Evolutionary conservation across 2,888 invertebrate species (phyloP).

Genomic region (Scaptomyza flava): DNA sequence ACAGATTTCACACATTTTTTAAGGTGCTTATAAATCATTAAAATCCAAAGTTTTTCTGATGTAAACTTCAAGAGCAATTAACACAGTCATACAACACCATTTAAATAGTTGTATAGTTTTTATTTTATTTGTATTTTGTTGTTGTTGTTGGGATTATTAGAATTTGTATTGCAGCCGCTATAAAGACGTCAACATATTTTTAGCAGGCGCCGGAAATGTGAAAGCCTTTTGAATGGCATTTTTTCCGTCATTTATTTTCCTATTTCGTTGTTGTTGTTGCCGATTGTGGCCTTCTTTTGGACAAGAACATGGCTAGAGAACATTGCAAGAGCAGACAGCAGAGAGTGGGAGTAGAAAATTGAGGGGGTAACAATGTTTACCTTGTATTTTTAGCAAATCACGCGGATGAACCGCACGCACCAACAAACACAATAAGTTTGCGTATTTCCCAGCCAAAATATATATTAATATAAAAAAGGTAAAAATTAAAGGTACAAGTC

Average conservation of each 20-base stretch:
- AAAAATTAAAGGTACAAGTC: not conserved
- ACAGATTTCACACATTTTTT: not conserved
- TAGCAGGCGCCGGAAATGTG: constrained; percentile 75
- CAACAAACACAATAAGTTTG: constrained; percentile 20
- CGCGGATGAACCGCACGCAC: constrained; percentile 57
- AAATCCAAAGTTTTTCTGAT: not conserved
- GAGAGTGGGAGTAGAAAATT: not conserved
- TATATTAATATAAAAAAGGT: constrained; percentile 29
- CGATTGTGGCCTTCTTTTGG: constrained; percentile 33
- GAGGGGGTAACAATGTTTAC: constrained; percentile 7
- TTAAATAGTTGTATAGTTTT: constrained; percentile 4
- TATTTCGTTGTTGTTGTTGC: not conserved
- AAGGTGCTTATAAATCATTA: not conserved
- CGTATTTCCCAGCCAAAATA: constrained; percentile 38
- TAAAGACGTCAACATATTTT: constrained; percentile 68
- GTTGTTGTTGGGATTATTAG: not conserved
- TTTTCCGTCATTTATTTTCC: constrained; percentile 2
- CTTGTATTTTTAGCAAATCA: constrained; percentile 71
- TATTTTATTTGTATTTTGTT: not conserved
- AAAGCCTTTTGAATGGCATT: constrained; percentile 59
- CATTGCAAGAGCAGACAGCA: constrained; percentile 2
- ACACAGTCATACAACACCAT: not conserved
- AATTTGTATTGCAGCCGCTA: constrained; percentile 24
- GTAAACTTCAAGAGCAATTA: not conserved
- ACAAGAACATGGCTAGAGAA: constrained; percentile 23